phyloP scores from a whole-genome alignment of 2,888 invertebrate species.

The Panopea generosa region DNA sequence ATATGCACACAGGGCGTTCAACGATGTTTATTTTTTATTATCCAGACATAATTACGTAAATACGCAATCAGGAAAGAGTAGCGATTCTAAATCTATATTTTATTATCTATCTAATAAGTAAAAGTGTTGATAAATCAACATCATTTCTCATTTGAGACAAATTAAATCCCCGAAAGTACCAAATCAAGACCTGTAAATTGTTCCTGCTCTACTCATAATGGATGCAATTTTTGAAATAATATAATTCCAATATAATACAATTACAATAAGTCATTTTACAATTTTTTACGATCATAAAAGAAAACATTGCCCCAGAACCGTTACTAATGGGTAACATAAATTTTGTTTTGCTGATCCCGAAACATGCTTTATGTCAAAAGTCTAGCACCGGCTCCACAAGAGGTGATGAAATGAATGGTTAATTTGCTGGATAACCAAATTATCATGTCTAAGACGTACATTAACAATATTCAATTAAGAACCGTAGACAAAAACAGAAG shows the following conservation, averaged over 20 bases:
- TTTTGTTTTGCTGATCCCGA: conserved; percentile 28
- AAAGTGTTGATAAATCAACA: conserved; percentile 20
- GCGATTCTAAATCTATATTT: conserved; percentile 1
- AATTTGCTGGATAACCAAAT: conserved; percentile 57
- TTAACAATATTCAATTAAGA: conserved; percentile 56
- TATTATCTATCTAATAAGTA: conserved; percentile 17
- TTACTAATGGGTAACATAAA: conserved; percentile 22
- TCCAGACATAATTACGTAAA: no score
- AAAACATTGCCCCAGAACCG: conserved; percentile 11
- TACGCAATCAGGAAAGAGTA: no score
- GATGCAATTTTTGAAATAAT: conserved; percentile 7
- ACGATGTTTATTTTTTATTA: no score
- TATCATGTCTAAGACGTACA: conserved; percentile 56
- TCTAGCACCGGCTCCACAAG: conserved; percentile 11
- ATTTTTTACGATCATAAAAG: conserved; percentile 17
- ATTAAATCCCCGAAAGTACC: conserved; percentile 13
- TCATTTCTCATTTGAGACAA: conserved; percentile 16
- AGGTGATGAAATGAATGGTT: conserved; percentile 29
- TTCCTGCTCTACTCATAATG: conserved; percentile 8
- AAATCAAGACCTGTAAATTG: conserved; percentile 25
- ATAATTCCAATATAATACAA: background rate
- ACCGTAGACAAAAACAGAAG: conserved; percentile 29
- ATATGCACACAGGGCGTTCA: no score
- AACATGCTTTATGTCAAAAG: conserved; percentile 35
- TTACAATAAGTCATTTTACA: conserved; percentile 23